Evolutionary conservation across 2,888 invertebrate genomes (phyloP).

Genomic region (Blera fallax): DNA sequence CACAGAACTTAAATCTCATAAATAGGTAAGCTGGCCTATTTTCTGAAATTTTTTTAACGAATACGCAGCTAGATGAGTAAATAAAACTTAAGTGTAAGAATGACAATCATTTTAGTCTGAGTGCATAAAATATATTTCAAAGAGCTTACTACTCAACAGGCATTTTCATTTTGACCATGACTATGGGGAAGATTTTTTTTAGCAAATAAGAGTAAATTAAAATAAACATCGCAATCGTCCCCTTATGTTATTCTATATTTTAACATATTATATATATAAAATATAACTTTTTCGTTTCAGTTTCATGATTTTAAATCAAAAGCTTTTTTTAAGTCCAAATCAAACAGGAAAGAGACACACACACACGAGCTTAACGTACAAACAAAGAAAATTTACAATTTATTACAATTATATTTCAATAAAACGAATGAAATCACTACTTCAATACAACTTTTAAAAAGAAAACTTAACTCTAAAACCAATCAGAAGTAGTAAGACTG

Average conservation of each 20-base stretch:
- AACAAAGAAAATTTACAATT: slow-evolving; percentile 43
- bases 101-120: neutral
- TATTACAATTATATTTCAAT: slow-evolving; percentile 49
- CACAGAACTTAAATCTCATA: no score
- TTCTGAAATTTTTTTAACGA: no score
- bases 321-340: slow-evolving; percentile 17
- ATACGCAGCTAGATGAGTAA: no score
- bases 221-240: slow-evolving; percentile 7
- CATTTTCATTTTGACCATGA: neutral
- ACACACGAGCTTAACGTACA: slow-evolving; percentile 43
- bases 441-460: slow-evolving; percentile 29
- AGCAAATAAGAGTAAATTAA: neutral
- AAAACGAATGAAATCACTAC: slow-evolving; percentile 55
- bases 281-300: slow-evolving; percentile 51
- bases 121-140: neutral
- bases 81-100: neutral
- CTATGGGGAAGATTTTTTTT: neutral
- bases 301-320: slow-evolving; percentile 47
- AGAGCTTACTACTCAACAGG: neutral
- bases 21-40: no score
- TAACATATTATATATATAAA: slow-evolving; percentile 47
- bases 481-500: slow-evolving; percentile 26
- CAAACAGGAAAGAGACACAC: slow-evolving; percentile 29
- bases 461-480: slow-evolving; percentile 35
- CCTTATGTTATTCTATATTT: slow-evolving; percentile 42